Conservation (phyloP, 2,113 vertebrate species). For the Trematomus loennbergii region DNA sequence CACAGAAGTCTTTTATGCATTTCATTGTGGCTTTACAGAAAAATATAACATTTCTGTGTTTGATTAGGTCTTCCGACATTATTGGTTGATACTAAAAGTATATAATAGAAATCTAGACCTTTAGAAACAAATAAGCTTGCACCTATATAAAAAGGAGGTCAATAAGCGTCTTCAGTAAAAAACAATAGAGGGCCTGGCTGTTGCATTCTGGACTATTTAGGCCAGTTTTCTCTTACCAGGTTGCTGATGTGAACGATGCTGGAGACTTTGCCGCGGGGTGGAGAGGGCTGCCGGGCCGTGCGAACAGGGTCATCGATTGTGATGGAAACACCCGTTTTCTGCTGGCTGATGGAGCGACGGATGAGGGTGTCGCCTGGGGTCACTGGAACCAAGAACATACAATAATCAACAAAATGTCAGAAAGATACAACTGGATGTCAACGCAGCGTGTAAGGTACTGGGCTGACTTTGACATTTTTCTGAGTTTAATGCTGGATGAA, state of each 20-base stretch:
- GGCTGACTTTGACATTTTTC: neutral
- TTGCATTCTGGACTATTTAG: neutral
- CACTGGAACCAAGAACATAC: conserved; percentile 72
- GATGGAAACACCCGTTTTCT: conserved; percentile 90
- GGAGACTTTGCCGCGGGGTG: conserved; percentile 89
- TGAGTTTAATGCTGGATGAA: neutral
- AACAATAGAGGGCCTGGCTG: neutral
- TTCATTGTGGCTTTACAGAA: neutral
- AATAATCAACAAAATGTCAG: neutral
- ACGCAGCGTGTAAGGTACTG: neutral
- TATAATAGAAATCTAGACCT: neutral
- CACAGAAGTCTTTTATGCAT: neutral
- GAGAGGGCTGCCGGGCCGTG: conserved; percentile 87
- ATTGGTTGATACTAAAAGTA: neutral
- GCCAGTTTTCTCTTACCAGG: conserved; percentile 84
- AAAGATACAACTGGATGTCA: neutral
- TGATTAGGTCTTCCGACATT: no score
- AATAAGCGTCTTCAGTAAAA: no score
- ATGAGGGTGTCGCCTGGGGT: conserved; percentile 87
- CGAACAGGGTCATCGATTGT: conserved; percentile 94
- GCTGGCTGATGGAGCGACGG: conserved; percentile 92
- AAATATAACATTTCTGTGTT: neutral
- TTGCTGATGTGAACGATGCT: conserved; percentile 92
- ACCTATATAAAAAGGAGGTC: neutral
- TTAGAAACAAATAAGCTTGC: neutral